These are phyloP conservation scores for Aphidius ervi DNA, from an alignment of 1,140 invertebrate species.

Conservation along the genomic window DNA sequence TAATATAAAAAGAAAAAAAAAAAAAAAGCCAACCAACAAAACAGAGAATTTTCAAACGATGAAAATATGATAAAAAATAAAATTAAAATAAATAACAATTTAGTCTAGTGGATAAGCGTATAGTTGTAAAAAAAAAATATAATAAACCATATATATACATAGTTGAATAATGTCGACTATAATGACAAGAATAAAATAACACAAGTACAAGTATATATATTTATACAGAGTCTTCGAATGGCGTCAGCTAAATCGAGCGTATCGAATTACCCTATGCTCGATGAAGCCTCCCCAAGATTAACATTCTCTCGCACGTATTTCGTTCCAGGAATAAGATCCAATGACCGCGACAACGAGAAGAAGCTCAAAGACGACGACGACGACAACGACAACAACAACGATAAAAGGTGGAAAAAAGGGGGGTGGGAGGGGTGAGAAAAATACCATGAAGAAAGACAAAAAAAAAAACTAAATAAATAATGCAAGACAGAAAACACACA, in stretches of 20 bases:
- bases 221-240: background rate
- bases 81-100: background rate
- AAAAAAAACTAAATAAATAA: too few species aligned
- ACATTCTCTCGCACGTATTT: background rate
- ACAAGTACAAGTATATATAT: too few species aligned
- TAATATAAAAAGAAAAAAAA: constrained; percentile 1
- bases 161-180: too few species aligned
- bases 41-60: background rate
- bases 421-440: background rate
- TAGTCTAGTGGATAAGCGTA: background rate
- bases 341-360: background rate
- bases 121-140: background rate
- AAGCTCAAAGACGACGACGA: background rate
- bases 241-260: constrained; percentile 22
- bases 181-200: too few species aligned
- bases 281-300: constrained; percentile 18
- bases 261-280: constrained; percentile 24
- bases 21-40: background rate
- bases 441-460: too few species aligned
- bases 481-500: too few species aligned
- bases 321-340: constrained; percentile 6
- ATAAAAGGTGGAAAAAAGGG: background rate
- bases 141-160: background rate
- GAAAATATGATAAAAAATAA: background rate
- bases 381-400: background rate